These are phyloP conservation scores for Microtus obscurus DNA, from an alignment of 2,797 vertebrate genomes.

Conservation along the genomic window DNA sequence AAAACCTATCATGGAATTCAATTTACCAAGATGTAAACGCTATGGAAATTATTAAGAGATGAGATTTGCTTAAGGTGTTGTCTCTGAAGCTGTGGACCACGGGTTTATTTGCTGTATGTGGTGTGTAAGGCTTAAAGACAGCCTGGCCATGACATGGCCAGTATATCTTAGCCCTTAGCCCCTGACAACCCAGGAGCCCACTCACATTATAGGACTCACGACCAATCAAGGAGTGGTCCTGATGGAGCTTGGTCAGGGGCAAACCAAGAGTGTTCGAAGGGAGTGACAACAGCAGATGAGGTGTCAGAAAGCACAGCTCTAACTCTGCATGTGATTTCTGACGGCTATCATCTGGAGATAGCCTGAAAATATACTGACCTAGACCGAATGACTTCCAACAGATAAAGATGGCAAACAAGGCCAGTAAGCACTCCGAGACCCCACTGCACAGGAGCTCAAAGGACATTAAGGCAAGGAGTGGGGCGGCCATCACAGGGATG, in stretches of 20 bases:
- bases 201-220: not conserved
- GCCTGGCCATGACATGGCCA: not conserved
- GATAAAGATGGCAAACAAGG: not conserved
- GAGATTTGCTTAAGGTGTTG: not conserved
- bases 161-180: not conserved
- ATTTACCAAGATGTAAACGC: conserved; percentile 14
- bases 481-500: not conserved
- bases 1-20: conserved; percentile 63
- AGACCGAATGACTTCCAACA: not conserved
- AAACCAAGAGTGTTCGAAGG: not conserved
- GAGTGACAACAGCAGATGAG: not conserved
- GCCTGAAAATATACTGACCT: not conserved
- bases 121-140: not conserved
- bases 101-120: not conserved
- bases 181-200: not conserved
- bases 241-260: not conserved
- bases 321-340: not conserved
- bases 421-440: not conserved
- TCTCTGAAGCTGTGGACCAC: not conserved
- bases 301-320: not conserved
- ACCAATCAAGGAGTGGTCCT: not conserved
- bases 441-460: not conserved
- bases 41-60: not conserved
- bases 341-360: not conserved
- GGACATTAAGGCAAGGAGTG: not conserved